Evolutionary conservation across 2,113 vertebrate genomes (phyloP).

Genomic region (Globicephala melas): DNA sequence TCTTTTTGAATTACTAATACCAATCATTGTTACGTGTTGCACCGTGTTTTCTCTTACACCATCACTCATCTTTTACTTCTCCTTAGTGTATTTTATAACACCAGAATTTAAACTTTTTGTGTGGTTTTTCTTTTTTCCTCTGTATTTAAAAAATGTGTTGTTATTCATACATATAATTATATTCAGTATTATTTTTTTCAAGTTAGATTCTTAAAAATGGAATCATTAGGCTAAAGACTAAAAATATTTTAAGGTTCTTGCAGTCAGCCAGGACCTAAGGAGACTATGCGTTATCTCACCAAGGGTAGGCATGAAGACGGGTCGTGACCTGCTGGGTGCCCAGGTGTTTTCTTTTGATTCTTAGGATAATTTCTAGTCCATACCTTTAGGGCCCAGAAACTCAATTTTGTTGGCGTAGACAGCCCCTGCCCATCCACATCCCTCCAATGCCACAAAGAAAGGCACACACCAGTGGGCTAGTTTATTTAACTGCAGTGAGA

Average conservation of each 20-base stretch:
- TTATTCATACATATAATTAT: not conserved
- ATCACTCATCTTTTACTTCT: not conserved
- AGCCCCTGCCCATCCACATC: not conserved
- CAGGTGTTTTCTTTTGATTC: not conserved
- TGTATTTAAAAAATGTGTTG: not conserved
- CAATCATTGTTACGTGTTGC: not conserved
- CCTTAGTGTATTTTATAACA: not conserved
- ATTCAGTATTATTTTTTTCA: not conserved
- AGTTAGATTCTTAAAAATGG: not conserved
- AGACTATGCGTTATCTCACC: not conserved
- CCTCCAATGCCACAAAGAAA: accelerated
- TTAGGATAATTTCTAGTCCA: not conserved
- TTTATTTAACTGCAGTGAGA: not conserved
- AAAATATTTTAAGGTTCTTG: not conserved
- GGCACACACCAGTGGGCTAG: not conserved
- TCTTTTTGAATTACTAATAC: not conserved
- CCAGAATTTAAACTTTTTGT: not conserved
- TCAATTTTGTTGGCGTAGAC: not conserved
- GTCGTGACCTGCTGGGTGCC: not conserved
- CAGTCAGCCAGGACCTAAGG: not conserved
- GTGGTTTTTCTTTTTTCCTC: not conserved
- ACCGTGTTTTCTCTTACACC: not conserved
- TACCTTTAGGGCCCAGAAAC: not conserved
- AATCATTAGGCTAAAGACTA: not conserved
- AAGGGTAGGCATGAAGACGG: too few species aligned